Percentiles rank a stretch among this genome's conserved stretches.
These are phyloP conservation scores for Lanius ludovicianus DNA, from an alignment of 2,113 vertebrate genomes.

Conservation along the genomic window DNA sequence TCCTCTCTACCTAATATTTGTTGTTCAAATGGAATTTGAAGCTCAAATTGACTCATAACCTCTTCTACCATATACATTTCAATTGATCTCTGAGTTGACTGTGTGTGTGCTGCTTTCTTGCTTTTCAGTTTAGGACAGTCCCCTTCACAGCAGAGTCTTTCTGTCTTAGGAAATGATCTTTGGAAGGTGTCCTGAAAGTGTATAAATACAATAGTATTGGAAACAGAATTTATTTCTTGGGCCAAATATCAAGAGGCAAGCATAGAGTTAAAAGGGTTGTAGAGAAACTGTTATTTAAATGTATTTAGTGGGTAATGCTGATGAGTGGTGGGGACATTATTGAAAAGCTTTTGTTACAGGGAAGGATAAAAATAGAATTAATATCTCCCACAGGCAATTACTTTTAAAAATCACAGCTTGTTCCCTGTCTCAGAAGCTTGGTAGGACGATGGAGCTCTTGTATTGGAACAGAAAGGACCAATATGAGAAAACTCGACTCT, in stretches of 20 bases:
- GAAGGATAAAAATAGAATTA: conserved; percentile 32
- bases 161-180: background rate
- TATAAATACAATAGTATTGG: background rate
- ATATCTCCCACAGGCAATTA: background rate
- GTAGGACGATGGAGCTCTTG: background rate
- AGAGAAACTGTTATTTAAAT: background rate
- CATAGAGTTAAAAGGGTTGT: background rate
- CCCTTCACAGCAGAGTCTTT: background rate
- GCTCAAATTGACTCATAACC: background rate
- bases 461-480: background rate
- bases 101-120: background rate
- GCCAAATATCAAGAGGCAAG: background rate
- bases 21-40: background rate
- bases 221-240: background rate
- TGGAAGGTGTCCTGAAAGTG: background rate
- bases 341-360: conserved; percentile 33
- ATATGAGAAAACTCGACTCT: background rate
- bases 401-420: background rate
- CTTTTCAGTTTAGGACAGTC: background rate
- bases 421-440: background rate
- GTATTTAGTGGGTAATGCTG: background rate
- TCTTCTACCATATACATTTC: background rate
- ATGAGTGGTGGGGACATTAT: background rate
- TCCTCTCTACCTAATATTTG: background rate
- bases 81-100: background rate